Conservation (phyloP, 1,140 invertebrate species). For the Papilio helenus region DNA sequence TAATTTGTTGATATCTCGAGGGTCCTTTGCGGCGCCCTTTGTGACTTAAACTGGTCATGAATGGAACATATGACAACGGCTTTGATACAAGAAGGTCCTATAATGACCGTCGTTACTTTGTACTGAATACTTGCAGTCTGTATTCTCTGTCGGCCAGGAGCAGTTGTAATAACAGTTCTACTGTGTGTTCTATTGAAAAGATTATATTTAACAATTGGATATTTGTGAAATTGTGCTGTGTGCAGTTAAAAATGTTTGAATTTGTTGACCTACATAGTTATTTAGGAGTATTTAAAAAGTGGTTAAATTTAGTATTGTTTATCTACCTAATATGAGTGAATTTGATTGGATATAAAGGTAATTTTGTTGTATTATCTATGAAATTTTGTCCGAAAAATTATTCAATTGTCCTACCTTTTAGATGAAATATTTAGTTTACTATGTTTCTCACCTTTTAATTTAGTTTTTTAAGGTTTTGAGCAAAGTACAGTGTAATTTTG, state of each 20-base stretch:
- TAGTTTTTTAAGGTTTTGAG: neutral
- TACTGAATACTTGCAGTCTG: constrained; percentile 15
- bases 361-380: neutral
- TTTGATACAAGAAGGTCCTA: constrained; percentile 67
- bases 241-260: neutral
- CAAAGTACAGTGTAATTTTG: neutral
- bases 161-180: constrained; percentile 70
- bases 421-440: neutral
- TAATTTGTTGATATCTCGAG: constrained; percentile 81
- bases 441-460: too few relatives aligned
- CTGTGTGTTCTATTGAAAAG: constrained; percentile 24
- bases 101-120: constrained; percentile 61
- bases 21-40: constrained; percentile 79
- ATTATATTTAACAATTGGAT: constrained; percentile 8
- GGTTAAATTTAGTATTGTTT: neutral
- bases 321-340: neutral
- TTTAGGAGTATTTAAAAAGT: neutral
- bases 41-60: constrained; percentile 71
- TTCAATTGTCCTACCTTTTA: neutral
- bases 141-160: constrained; percentile 48
- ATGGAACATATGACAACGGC: constrained; percentile 76
- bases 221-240: neutral
- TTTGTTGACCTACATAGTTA: neutral
- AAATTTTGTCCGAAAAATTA: neutral
- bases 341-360: neutral